Percentiles rank a stretch among this genome's conserved stretches.
These are phyloP conservation scores for Fistularia commersonii DNA, from an alignment of 2,797 vertebrate genomes.

Conservation along the genomic window DNA sequence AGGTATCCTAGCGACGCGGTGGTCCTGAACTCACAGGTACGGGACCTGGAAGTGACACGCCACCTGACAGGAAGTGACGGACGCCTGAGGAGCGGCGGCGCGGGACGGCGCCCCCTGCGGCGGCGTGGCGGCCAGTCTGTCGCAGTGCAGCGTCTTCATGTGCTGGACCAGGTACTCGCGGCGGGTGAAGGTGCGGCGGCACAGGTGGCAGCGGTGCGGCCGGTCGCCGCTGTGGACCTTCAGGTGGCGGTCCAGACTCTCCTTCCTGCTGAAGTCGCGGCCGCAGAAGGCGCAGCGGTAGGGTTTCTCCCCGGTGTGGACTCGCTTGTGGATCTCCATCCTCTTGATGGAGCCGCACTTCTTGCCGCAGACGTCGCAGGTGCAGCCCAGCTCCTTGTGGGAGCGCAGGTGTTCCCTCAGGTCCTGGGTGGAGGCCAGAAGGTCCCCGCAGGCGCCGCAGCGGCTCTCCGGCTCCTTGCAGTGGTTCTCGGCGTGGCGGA, in stretches of 20 bases:
- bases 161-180: constrained; percentile 12
- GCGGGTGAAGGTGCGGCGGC: constrained; percentile 15
- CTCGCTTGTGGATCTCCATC: constrained; percentile 26
- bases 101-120: no score
- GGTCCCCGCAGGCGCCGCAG: constrained; percentile 11
- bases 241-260: constrained; percentile 21
- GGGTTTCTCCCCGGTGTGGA: constrained; percentile 22
- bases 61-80: no score
- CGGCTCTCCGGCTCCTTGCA: constrained; percentile 7
- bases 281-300: constrained; percentile 12
- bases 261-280: constrained; percentile 24
- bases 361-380: constrained; percentile 26
- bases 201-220: constrained; percentile 8
- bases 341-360: constrained; percentile 29
- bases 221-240: constrained; percentile 12
- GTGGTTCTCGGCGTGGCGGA: constrained; percentile 12
- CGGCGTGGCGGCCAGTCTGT: neutral
- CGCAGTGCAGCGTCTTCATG: constrained; percentile 2
- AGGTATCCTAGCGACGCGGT: no score
- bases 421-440: neutral
- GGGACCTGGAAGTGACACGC: no score
- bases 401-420: constrained; percentile 11
- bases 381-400: constrained; percentile 15
- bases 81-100: no score
- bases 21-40: no score